Percentiles rank a stretch among this genome's conserved stretches.
Evolutionary conservation across 1,140 invertebrate genomes (phyloP).

Genomic region (Neodiprion lecontei): DNA sequence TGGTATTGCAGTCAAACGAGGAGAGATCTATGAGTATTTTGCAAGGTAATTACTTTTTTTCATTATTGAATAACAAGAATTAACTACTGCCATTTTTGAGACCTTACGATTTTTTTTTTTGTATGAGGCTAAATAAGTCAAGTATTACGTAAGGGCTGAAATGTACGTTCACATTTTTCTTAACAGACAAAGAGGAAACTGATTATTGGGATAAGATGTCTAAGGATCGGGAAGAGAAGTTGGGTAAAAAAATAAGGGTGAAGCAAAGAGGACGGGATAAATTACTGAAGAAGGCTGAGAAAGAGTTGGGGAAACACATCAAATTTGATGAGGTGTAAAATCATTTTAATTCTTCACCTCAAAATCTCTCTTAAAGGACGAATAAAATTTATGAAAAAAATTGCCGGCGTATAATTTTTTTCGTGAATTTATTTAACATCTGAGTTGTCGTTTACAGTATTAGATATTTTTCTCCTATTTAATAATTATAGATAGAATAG

Average conservation of each 20-base stretch:
- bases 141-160: not conserved
- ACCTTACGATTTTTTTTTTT: not conserved
- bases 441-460: not conserved
- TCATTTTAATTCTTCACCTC: not conserved
- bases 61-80: not conserved
- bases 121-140: conserved; percentile 15
- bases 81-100: no score
- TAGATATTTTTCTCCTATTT: not conserved
- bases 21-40: conserved; percentile 50
- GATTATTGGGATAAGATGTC: conserved; percentile 72
- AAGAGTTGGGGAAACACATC: conserved; percentile 68
- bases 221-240: conserved; percentile 65
- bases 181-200: conserved; percentile 66
- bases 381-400: no score
- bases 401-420: not conserved
- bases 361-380: conserved; percentile 19
- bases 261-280: conserved; percentile 71
- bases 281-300: conserved; percentile 69
- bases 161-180: conserved; percentile 32
- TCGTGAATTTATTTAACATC: not conserved
- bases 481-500: not conserved
- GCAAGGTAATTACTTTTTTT: conserved; percentile 45
- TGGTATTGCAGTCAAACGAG: conserved; percentile 50
- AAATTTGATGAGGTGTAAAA: conserved; percentile 65
- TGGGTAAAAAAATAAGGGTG: conserved; percentile 60